A percentile compares a stretch with the other conserved stretches of the same genome.
These are phyloP conservation scores for Cottoperca gobio DNA, from an alignment of 2,797 vertebrate species.

Conservation along the genomic window DNA sequence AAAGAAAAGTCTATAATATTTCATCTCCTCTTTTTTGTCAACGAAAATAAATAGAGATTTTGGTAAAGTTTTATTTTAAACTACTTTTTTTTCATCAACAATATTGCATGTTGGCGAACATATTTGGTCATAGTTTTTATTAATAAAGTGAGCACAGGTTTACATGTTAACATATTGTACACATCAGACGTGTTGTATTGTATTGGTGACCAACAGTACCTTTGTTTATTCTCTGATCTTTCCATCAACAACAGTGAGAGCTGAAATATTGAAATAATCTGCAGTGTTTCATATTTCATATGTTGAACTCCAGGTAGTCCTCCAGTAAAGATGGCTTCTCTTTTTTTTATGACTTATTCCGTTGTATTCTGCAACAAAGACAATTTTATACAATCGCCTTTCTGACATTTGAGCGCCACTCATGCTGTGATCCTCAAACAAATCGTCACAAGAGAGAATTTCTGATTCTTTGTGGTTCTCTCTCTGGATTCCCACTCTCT, in stretches of 20 bases:
- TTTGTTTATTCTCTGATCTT: neutral
- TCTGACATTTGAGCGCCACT: slow-evolving; percentile 12
- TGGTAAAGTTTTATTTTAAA: too few species aligned
- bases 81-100: too few species aligned
- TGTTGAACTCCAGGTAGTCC: slow-evolving; percentile 29
- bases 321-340: neutral
- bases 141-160: too few species aligned
- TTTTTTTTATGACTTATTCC: slow-evolving; percentile 33
- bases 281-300: slow-evolving; percentile 2
- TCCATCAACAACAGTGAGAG: neutral
- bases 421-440: slow-evolving; percentile 39
- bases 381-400: neutral
- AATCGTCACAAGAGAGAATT: slow-evolving; percentile 27
- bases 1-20: too few species aligned
- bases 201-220: neutral
- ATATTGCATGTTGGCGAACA: too few species aligned
- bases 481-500: slow-evolving; percentile 25
- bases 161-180: neutral
- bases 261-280: neutral
- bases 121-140: too few species aligned
- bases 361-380: slow-evolving; percentile 17
- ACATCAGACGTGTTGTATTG: neutral
- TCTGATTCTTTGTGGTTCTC: slow-evolving; percentile 26
- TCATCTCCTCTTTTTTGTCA: too few species aligned
- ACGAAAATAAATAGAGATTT: too few species aligned